Base-by-base conservation (phyloP, 2,888 invertebrate species). In the Achlya flavicornis region DNA sequence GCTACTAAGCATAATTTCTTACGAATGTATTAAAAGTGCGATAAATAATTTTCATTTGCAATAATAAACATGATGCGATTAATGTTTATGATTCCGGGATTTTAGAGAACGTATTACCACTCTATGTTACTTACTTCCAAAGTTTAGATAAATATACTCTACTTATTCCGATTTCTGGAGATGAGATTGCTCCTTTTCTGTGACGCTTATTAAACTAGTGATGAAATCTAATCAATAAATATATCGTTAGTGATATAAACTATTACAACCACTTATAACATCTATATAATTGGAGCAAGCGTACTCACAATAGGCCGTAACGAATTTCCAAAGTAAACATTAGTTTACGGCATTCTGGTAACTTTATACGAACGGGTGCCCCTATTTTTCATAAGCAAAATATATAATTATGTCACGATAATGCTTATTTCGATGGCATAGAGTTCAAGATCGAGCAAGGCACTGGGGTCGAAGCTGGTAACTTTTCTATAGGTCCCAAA, bases 251-350 rank as follows among this genome's bases (percentile, higher is more conserved):
- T 16, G 58, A 59, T 57, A 12, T 58, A 65, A 62, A 41, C 65
- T 65, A 64, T 26, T 59, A 71, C 71, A 67, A 76, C 74, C 79
- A 79, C 77, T 77, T 80, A 80, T 85, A 84, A 87, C 85, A 86
- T 80, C 86, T 83, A 77, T 85, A 87, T 85, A 84, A 87, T 86
- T 85, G 86, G 83, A 81, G 79, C 85, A 79, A 80, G 85, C 79
- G 83, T 71, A 77, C 73, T 72, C 81, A 87, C 90, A 89, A 89
- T 87, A 86, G 80, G 77, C 84, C 92, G 87, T 89, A 89, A 92
- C 93, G 92, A 92, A 93, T 93, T 92, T 93, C 85, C 90, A 92
- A 90, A 89, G 91, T 87, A 93, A 93, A 93, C 92, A 93, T 89
- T 88, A 87, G 80, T 86, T 83, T 84, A 81, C 78, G 87, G 87